Evolutionary conservation across 2,113 vertebrate genomes (phyloP).

Genomic region (Zosterops pallidus): DNA sequence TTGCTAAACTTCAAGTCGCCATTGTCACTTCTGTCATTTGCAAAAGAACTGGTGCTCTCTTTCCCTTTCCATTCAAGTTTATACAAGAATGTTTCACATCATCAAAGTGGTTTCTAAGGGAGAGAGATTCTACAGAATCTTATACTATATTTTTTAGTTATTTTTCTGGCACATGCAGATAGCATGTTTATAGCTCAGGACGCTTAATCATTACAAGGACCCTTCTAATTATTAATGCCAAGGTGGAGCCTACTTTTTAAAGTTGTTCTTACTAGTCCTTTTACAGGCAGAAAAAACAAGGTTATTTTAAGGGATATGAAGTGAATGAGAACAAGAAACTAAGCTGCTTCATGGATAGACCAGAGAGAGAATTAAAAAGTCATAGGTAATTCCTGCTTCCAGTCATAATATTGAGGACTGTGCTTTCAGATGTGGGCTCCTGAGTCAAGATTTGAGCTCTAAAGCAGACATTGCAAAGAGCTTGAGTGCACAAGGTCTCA

Average conservation of each 20-base stretch:
- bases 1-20: conserved; percentile 1
- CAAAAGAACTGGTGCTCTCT: neutral
- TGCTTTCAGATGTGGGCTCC: neutral
- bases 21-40: neutral
- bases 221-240: neutral
- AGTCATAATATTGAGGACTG: neutral
- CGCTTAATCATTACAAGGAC: neutral
- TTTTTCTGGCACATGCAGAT: neutral
- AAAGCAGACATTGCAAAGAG: neutral
- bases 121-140: neutral
- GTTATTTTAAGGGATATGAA: neutral
- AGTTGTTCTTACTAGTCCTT: neutral
- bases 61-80: neutral
- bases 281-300: neutral
- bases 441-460: neutral
- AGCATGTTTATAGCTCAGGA: neutral
- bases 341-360: neutral
- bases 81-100: neutral
- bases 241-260: neutral
- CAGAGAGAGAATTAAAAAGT: neutral
- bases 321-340: neutral
- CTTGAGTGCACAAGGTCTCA: neutral
- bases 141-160: no score
- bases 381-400: neutral
- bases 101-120: neutral